Conservation (phyloP, 2,113 vertebrate genomes). For the Neogale vison region DNA sequence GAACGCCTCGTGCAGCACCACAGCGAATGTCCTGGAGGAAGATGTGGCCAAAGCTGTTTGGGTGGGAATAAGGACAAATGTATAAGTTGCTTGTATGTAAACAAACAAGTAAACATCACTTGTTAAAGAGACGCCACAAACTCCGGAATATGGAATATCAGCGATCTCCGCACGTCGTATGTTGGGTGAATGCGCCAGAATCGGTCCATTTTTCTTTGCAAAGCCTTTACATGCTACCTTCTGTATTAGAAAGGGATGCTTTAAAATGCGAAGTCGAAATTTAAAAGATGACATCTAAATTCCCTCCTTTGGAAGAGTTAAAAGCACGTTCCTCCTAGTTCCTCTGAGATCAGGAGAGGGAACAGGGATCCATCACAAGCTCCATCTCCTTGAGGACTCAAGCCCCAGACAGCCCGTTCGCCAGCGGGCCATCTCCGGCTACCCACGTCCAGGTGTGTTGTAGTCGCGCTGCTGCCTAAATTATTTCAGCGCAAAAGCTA, state of each 20-base stretch:
- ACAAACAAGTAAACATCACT: too few relatives aligned
- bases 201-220: background rate
- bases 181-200: background rate
- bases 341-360: too few relatives aligned
- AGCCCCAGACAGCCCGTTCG: background rate
- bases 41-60: background rate
- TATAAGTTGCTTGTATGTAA: background rate
- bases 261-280: background rate
- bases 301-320: background rate
- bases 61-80: background rate
- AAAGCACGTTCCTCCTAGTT: background rate
- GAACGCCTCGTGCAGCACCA: background rate
- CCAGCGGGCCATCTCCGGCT: background rate
- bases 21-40: background rate
- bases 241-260: background rate
- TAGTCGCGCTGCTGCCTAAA: background rate
- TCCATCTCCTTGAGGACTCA: background rate
- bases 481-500: background rate
- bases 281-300: too few relatives aligned
- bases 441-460: background rate
- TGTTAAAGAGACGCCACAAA: background rate
- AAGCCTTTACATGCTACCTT: background rate
- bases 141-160: background rate
- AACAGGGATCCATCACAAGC: background rate
- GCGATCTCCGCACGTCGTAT: background rate